Percentiles rank a stretch among this genome's conserved stretches.
These are phyloP conservation scores for Spea hammondii DNA, from an alignment of 2,797 vertebrate genomes.

Conservation along the genomic window DNA sequence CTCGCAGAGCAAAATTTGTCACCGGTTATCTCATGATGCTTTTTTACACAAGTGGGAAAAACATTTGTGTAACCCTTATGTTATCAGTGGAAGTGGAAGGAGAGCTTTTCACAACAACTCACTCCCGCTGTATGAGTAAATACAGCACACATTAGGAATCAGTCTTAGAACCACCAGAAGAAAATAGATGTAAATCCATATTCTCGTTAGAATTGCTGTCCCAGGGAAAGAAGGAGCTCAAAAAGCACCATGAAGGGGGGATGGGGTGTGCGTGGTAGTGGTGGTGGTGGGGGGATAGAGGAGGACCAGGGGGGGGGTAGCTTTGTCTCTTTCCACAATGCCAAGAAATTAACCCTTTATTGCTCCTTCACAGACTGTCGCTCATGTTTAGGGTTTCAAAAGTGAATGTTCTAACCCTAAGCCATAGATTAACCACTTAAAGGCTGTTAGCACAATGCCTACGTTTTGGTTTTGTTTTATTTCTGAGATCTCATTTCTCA, in stretches of 20 bases:
- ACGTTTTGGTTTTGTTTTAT: not conserved
- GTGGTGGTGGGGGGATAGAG: not conserved
- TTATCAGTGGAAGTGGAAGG: too few species aligned
- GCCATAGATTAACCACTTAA: not conserved
- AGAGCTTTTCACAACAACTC: too few species aligned
- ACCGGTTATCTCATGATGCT: too few species aligned
- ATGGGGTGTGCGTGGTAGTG: not conserved
- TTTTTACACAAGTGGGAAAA: too few species aligned
- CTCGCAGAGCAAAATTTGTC: too few species aligned
- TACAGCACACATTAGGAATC: conserved; percentile 3
- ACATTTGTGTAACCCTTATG: too few species aligned
- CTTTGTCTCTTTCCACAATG: conserved; percentile 39
- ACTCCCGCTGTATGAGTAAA: not conserved
- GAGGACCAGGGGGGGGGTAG: conserved; percentile 12
- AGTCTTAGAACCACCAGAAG: not conserved
- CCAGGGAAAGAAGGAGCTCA: conserved; percentile 9
- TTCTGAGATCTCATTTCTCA: not conserved
- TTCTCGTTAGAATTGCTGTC: conserved; percentile 32
- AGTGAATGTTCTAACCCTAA: not conserved
- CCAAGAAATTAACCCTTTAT: conserved; percentile 30
- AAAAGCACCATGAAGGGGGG: not conserved
- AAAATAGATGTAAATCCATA: conserved; percentile 42
- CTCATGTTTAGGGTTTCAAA: conserved; percentile 5
- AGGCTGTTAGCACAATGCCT: not conserved
- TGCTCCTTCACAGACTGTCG: conserved; percentile 2